Conservation (phyloP, 2,797 vertebrate species). For the Rhinatrema bivittatum region DNA sequence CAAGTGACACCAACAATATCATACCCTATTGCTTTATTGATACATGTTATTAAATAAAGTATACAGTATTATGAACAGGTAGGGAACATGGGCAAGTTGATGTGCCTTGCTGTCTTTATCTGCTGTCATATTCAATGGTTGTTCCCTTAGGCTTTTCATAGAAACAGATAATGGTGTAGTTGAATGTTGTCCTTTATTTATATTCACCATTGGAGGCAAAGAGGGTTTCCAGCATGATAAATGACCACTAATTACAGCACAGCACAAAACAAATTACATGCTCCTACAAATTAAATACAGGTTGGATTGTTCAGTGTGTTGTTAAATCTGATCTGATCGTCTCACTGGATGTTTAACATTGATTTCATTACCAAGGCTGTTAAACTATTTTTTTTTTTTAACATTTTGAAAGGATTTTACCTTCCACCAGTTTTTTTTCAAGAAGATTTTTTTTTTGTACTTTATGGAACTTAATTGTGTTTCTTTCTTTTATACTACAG, state of each 20-base stretch:
- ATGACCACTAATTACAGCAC: background rate
- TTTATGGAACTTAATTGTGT: too few relatives aligned
- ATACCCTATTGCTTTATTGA: background rate
- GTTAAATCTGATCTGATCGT: slow-evolving; percentile 9
- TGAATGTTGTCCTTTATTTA: slow-evolving; percentile 6
- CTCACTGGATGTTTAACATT: background rate
- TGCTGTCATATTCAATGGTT: background rate
- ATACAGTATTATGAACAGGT: background rate
- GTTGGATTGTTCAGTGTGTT: slow-evolving; percentile 3
- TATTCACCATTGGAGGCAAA: slow-evolving; percentile 10
- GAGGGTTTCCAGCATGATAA: slow-evolving; percentile 5
- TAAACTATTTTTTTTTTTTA: background rate
- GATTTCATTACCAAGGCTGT: background rate
- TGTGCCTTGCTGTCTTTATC: slow-evolving; percentile 5
- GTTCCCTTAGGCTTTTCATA: slow-evolving; percentile 4
- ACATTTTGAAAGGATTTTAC: background rate
- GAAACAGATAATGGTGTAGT: slow-evolving; percentile 1
- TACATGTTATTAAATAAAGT: background rate
- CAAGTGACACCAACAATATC: background rate
- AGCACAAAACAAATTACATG: slow-evolving; percentile 3
- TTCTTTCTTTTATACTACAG: background rate
- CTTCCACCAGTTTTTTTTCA: slow-evolving; percentile 8
- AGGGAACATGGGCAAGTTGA: background rate
- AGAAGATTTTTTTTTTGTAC: too few relatives aligned
- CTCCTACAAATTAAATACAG: slow-evolving; percentile 6